Evolutionary conservation across 23 tunicate genomes (phyloP).

Genomic region (Diplosoma virens): DNA sequence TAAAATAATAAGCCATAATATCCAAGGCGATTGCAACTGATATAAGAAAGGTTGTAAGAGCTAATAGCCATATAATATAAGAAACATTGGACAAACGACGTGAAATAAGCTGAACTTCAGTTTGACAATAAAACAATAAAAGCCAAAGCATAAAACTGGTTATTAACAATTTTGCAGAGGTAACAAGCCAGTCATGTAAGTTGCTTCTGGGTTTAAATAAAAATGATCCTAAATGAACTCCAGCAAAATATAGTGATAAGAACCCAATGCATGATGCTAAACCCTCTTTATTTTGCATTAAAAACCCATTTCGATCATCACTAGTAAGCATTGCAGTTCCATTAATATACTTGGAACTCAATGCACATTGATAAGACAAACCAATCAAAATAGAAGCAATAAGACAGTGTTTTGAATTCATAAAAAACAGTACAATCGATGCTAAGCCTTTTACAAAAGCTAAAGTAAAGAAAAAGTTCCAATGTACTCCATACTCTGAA

Average conservation of each 20-base stretch:
- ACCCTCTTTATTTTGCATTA: slow-evolving; percentile 90
- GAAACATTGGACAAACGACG: slow-evolving; percentile 74
- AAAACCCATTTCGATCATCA: slow-evolving; percentile 38
- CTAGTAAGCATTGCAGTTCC: slow-evolving; percentile 29
- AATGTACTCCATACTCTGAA: slow-evolving; percentile 90
- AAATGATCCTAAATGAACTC: slow-evolving; percentile 52
- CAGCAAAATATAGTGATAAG: slow-evolving; percentile 66
- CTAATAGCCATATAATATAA: slow-evolving; percentile 58
- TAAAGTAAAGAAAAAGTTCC: slow-evolving; percentile 92
- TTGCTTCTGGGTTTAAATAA: slow-evolving; percentile 50
- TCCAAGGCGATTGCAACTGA: slow-evolving; percentile 16
- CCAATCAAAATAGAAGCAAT: slow-evolving; percentile 12
- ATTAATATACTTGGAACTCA: slow-evolving; percentile 11
- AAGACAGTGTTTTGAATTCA: slow-evolving; percentile 9
- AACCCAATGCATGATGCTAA: slow-evolving; percentile 65
- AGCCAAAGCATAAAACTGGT: slow-evolving; percentile 11
- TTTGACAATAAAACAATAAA: not conserved
- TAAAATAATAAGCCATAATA: slow-evolving; percentile 14
- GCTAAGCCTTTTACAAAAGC: slow-evolving; percentile 59
- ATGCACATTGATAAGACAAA: slow-evolving; percentile 39
- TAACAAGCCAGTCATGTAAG: slow-evolving; percentile 39
- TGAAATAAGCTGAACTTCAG: slow-evolving; percentile 56
- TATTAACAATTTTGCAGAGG: slow-evolving; percentile 8
- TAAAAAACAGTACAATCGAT: slow-evolving; percentile 21
- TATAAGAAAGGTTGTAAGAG: slow-evolving; percentile 26